Conservation (phyloP, 1,140 invertebrate species). For the Druon quercuslanigerum region DNA sequence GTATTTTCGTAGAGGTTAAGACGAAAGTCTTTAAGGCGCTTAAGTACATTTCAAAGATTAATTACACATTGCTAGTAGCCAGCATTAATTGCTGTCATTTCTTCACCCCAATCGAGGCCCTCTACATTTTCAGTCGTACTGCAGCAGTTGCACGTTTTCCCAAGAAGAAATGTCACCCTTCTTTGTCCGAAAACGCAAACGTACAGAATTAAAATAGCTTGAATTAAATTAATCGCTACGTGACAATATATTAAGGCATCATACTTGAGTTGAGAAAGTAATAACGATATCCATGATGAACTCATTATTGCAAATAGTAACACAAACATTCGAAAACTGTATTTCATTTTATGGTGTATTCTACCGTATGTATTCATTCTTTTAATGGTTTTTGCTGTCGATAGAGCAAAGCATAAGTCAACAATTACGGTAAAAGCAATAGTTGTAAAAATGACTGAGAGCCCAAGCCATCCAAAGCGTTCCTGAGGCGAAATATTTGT, state of each 20-base stretch:
- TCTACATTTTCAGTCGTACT: conserved; percentile 78
- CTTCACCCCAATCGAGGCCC: conserved; percentile 87
- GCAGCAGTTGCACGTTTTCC: conserved; percentile 83
- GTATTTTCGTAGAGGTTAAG: too few relatives aligned
- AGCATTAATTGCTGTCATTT: conserved; percentile 88
- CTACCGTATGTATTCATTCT: conserved; percentile 87
- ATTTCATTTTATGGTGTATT: conserved; percentile 89
- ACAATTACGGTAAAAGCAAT: conserved; percentile 86
- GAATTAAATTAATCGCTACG: conserved; percentile 83
- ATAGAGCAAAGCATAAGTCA: conserved; percentile 86
- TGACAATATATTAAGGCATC: conserved; percentile 83
- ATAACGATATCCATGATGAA: conserved; percentile 82
- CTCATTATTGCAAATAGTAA: conserved; percentile 85
- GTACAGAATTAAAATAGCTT: conserved; percentile 84
- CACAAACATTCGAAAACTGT: conserved; percentile 88
- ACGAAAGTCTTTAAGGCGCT: neutral
- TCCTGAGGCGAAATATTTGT: conserved; percentile 62
- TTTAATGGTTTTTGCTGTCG: conserved; percentile 86
- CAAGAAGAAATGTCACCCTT: conserved; percentile 84
- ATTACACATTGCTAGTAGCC: conserved; percentile 75
- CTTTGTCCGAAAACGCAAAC: conserved; percentile 85
- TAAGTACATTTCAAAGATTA: conserved; percentile 10
- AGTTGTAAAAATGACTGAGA: conserved; percentile 87
- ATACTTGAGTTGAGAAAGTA: conserved; percentile 83
- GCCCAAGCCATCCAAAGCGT: conserved; percentile 83